A percentile compares a stretch with the other conserved stretches of the same genome.
Conservation (phyloP, 1,140 invertebrate species). For the Heliconius hewitsoni region DNA sequence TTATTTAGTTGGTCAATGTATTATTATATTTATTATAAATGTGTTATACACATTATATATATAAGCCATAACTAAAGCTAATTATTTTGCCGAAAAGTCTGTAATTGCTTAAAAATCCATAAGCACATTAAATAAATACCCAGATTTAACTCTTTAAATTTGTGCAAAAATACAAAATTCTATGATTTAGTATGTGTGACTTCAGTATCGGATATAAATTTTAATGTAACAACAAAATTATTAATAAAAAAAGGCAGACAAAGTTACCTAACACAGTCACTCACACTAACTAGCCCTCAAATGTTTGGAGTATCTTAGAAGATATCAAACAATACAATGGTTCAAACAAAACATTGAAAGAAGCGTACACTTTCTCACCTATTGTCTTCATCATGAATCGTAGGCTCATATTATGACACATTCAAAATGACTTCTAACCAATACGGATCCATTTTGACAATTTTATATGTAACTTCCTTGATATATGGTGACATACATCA, state of each 20-base stretch:
- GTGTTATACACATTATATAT: no score
- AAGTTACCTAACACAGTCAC: not conserved
- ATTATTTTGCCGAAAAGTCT: no score
- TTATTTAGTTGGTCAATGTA: no score
- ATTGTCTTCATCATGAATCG: conserved; percentile 21
- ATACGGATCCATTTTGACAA: not conserved
- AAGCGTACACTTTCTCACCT: conserved; percentile 31
- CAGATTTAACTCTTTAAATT: not conserved
- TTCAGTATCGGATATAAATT: not conserved
- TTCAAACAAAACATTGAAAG: conserved; percentile 22
- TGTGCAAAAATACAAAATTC: no score
- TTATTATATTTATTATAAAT: no score
- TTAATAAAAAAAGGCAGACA: not conserved
- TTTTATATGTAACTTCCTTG: not conserved
- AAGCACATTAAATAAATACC: no score
- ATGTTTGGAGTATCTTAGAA: not conserved
- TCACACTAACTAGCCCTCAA: not conserved
- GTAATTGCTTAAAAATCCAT: no score
- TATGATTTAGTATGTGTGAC: no score
- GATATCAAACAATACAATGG: conserved; percentile 12
- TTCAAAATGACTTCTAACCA: conserved; percentile 15
- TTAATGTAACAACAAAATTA: not conserved
- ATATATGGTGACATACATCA: conserved; percentile 20
- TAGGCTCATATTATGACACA: not conserved
- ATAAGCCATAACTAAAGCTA: no score